phyloP scores from a whole-genome alignment of 2,888 invertebrate species.

The Dasypolia templi region DNA sequence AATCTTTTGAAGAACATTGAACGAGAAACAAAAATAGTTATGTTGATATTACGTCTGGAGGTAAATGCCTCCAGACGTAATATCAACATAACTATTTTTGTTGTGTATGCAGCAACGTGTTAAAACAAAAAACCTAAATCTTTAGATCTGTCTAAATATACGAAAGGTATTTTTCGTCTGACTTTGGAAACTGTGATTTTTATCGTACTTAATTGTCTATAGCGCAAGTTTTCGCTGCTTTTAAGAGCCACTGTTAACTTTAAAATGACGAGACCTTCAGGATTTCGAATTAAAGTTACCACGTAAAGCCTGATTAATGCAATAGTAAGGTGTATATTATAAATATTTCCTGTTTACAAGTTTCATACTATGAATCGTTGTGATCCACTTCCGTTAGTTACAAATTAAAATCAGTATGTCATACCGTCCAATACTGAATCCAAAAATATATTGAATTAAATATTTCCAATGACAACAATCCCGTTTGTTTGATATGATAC shows the following conservation, averaged over 20 bases:
- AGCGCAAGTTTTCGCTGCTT: background rate
- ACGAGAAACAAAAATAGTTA: too few relatives aligned
- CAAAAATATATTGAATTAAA: background rate
- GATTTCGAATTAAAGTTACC: background rate
- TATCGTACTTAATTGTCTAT: background rate
- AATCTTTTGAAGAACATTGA: too few relatives aligned
- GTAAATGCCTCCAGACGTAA: too few relatives aligned
- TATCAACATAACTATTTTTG: too few relatives aligned
- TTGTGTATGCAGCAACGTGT: too few relatives aligned
- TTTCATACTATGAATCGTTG: background rate
- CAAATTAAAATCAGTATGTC: background rate
- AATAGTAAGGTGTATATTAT: background rate
- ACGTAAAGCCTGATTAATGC: too few relatives aligned
- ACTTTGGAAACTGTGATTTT: background rate
- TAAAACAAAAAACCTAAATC: background rate
- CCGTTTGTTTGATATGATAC: background rate
- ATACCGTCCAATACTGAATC: background rate
- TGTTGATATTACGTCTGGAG: too few relatives aligned
- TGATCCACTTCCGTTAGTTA: background rate
- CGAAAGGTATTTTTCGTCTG: background rate
- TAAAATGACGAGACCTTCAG: background rate
- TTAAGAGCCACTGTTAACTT: background rate
- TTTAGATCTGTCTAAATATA: background rate
- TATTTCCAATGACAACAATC: constrained; percentile 7
- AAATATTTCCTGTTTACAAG: background rate